phyloP scores from a whole-genome alignment of 2,113 vertebrate genomes.

The Megaceryle torquata region DNA sequence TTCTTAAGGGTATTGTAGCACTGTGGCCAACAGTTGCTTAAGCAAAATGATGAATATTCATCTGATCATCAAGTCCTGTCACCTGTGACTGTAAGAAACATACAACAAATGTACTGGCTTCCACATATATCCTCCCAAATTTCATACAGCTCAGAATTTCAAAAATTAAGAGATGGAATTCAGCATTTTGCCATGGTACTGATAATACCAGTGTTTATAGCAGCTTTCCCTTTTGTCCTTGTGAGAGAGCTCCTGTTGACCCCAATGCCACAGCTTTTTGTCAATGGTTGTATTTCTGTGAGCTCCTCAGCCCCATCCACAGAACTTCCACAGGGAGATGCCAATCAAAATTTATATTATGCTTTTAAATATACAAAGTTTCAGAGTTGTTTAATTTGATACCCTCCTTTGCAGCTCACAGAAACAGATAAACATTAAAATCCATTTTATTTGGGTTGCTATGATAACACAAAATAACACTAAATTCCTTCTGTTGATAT shows the following conservation, averaged over 20 bases:
- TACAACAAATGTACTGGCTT: neutral
- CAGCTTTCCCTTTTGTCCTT: neutral
- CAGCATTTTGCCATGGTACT: neutral
- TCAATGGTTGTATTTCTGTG: neutral
- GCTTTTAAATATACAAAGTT: constrained; percentile 8
- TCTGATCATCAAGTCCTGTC: neutral
- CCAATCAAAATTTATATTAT: neutral
- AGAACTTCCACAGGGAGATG: neutral
- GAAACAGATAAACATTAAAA: constrained; percentile 13
- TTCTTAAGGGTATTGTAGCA: neutral
- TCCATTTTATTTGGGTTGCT: constrained; percentile 20
- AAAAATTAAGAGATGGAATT: neutral
- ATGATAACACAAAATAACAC: constrained; percentile 3
- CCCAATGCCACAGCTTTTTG: neutral
- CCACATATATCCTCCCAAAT: neutral
- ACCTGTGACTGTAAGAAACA: neutral
- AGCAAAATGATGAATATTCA: neutral
- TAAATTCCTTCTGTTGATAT: constrained; percentile 32
- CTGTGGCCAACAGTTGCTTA: neutral
- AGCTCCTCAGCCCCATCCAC: neutral
- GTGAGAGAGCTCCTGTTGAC: neutral
- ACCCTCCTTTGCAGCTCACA: neutral
- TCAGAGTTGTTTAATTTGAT: constrained; percentile 8
- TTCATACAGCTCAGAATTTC: neutral
- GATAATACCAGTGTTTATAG: neutral